Evolutionary conservation across 2,888 invertebrate species (phyloP).

Genomic region (Andrena minutula): DNA sequence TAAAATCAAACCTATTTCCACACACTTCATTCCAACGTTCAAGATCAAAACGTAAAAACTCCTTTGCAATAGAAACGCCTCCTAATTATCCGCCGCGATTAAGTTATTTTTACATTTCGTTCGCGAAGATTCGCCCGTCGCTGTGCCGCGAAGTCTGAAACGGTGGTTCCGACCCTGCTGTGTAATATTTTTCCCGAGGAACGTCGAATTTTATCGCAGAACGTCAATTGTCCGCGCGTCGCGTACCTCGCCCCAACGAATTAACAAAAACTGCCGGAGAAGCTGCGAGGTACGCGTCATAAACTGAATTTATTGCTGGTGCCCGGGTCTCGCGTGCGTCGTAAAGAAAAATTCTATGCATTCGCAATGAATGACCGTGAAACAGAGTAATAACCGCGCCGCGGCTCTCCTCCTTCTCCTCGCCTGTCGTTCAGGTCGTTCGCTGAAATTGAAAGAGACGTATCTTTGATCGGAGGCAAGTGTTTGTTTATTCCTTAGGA

Average conservation of each 20-base stretch:
- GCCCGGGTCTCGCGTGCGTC: conserved; percentile 38
- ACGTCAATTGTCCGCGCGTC: conserved; percentile 3
- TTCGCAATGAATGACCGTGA: conserved; percentile 57
- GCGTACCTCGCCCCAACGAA: background rate
- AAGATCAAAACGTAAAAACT: too few relatives aligned
- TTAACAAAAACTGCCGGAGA: conserved; percentile 40
- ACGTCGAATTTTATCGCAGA: conserved; percentile 1
- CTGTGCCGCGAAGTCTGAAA: background rate
- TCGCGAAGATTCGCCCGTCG: background rate
- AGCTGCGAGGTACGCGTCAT: conserved; percentile 12
- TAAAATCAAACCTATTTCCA: too few relatives aligned
- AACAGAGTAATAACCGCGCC: conserved; percentile 42
- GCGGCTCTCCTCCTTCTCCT: background rate
- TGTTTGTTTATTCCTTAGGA: background rate
- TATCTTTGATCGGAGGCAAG: conserved; percentile 8
- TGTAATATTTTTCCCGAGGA: background rate
- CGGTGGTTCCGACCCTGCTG: background rate
- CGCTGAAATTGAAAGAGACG: conserved; percentile 41
- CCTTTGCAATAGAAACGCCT: too few relatives aligned
- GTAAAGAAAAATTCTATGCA: conserved; percentile 63
- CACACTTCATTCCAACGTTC: too few relatives aligned
- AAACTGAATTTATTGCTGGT: conserved; percentile 48
- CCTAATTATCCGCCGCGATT: background rate
- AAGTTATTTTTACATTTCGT: background rate
- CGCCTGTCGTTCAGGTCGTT: background rate